Percentiles rank a stretch among this genome's conserved stretches.
These are phyloP conservation scores for Acanthurus lineatus DNA, from an alignment of 2,797 vertebrate species.

Conservation along the genomic window DNA sequence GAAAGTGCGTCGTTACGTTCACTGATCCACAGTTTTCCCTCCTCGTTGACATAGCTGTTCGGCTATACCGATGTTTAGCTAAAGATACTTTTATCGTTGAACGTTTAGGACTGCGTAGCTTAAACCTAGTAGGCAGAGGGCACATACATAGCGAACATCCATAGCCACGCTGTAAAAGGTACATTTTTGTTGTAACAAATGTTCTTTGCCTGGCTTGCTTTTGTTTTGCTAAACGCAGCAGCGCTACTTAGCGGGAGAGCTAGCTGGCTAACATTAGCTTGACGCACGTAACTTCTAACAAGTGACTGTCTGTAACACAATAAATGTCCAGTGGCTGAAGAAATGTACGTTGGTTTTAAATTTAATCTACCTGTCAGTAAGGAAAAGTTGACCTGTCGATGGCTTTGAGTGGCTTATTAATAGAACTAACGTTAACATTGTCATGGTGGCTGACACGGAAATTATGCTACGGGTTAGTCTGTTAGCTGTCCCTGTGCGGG, in stretches of 20 bases:
- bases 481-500: not conserved
- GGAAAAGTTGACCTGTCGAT: accelerated
- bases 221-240: slow-evolving; percentile 53
- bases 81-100: slow-evolving; percentile 17
- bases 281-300: slow-evolving; percentile 21
- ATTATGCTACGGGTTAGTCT: not conserved
- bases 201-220: not conserved
- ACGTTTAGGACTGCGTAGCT: not conserved
- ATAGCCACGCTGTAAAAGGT: slow-evolving; percentile 14
- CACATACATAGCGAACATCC: accelerated
- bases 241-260: slow-evolving; percentile 39
- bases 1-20: slow-evolving; percentile 39
- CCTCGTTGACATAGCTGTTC: slow-evolving; percentile 66
- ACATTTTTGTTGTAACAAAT: accelerated
- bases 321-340: accelerated
- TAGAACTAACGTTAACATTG: not conserved
- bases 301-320: accelerated
- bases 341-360: accelerated
- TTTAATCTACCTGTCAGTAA: accelerated
- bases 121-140: not conserved
- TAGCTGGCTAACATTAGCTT: slow-evolving; percentile 57
- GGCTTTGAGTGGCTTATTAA: accelerated
- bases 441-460: slow-evolving; percentile 19
- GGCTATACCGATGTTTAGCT: slow-evolving; percentile 39
- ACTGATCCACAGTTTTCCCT: slow-evolving; percentile 68